Evolutionary conservation across 1,140 invertebrate genomes (phyloP).

Genomic region (Drosophila kepulauana): DNA sequence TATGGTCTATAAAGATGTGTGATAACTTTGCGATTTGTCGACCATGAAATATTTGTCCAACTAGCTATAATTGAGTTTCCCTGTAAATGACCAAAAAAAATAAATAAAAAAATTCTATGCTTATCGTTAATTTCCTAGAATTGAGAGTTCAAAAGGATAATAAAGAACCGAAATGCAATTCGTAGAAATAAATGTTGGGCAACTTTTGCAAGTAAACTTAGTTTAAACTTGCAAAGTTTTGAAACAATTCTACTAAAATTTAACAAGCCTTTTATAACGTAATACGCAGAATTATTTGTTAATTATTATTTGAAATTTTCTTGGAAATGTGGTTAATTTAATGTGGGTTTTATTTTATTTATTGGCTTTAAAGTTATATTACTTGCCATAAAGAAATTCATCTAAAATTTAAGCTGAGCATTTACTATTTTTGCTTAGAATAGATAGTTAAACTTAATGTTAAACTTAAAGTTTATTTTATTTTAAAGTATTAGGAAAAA

Average conservation of each 20-base stretch:
- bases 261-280: not conserved
- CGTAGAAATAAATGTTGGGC: not conserved
- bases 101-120: not conserved
- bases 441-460: too few relatives aligned
- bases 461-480: too few relatives aligned
- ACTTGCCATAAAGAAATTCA: too few relatives aligned
- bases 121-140: not conserved
- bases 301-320: too few relatives aligned
- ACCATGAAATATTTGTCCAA: not conserved
- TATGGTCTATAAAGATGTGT: not conserved
- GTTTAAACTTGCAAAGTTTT: not conserved
- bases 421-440: too few relatives aligned
- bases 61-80: constrained; percentile 14
- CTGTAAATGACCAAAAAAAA: constrained; percentile 6
- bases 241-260: not conserved
- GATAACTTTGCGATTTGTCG: not conserved
- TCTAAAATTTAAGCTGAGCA: too few relatives aligned
- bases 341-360: too few relatives aligned
- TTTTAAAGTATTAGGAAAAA: too few relatives aligned
- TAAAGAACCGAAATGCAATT: not conserved
- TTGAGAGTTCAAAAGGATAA: not conserved
- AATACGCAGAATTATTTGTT: too few relatives aligned
- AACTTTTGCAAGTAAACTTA: not conserved
- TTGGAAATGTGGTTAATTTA: too few relatives aligned
- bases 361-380: too few relatives aligned